Evolutionary conservation across 2,797 vertebrate species (phyloP), one percentile per base, ranked within the genome.

Genomic region (Pelobates cultripes): DNA sequence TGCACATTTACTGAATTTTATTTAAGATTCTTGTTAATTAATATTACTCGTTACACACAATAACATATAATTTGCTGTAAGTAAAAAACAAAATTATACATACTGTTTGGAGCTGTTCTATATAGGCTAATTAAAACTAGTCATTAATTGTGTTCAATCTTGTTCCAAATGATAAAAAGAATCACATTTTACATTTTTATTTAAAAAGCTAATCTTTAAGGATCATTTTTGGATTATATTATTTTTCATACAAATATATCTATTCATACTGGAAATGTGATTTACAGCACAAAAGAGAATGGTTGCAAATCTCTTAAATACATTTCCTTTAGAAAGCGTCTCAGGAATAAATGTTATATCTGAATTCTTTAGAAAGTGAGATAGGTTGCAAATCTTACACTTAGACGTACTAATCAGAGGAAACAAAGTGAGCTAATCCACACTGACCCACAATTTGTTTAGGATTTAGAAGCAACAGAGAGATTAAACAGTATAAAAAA

Each of bases 401-500:
- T 91, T 93, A 95, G 95, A 96, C 94, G 93, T 93, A 88, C 89
- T 91, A 91, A 96, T 93, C 92, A 70, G 77, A 80, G 85, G 80
- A 88, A 92, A 95, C 94, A 96, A 97, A 96, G 94, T 90, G 88
- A 90, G 77, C 93, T 98, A 97, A 98, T 96, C 96, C 95, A 88
- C 79, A 88, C 91, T 96, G 96, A 96, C 95, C 95, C 88, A 90
- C 64, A 92, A 94, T 96, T 97, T 97, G 95, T 96, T 95, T 91
- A 89, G 89, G 91, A 93, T 93, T 90, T 92, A 91, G 91, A 90
- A 92, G 92, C 91, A 91, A 94, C 91, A 89, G 90, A 92, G 93
- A 96, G 96, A 98, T 97, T 97, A 97, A 91, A 95, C 91, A 92
- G 91, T 89, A 92, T 94, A 93, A 95, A 93, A 15, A 94, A 94